Conservation (phyloP, 1,140 invertebrate species). For the Temnothorax longispinosus region DNA sequence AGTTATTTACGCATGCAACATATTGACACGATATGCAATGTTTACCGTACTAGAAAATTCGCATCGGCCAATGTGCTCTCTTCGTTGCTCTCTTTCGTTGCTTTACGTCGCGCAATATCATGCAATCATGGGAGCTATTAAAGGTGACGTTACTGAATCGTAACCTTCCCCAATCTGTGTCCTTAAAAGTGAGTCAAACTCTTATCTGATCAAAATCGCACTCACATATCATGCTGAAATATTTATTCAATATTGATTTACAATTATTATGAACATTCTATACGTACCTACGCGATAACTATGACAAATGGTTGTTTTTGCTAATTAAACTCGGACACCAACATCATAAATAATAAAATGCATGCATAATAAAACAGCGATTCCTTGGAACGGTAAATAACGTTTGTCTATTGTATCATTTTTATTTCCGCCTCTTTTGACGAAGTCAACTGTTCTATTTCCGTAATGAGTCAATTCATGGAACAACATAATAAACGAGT, state of each 20-base stretch:
- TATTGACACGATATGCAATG: slow-evolving; percentile 15
- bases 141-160: slow-evolving; percentile 37
- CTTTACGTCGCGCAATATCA: slow-evolving; percentile 56
- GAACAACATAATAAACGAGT: background rate
- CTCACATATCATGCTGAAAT: background rate
- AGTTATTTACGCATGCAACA: slow-evolving; percentile 22
- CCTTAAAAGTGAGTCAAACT: background rate
- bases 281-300: background rate
- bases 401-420: background rate
- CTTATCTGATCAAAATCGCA: background rate
- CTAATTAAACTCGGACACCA: background rate
- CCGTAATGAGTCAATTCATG: background rate
- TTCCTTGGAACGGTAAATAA: slow-evolving; percentile 12
- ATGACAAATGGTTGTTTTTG: slow-evolving; percentile 16
- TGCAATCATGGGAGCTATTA: slow-evolving; percentile 55
- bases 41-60: slow-evolving; percentile 49
- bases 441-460: background rate
- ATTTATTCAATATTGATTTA: slow-evolving; percentile 34
- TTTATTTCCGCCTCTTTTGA: background rate
- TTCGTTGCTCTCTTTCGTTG: slow-evolving; percentile 32
- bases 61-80: slow-evolving; percentile 7
- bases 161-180: background rate
- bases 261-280: background rate
- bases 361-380: slow-evolving; percentile 16
- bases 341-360: slow-evolving; percentile 17